Percentiles rank a stretch among this genome's conserved stretches.
These are phyloP conservation scores for Lysandra bellargus DNA, from an alignment of 2,888 invertebrate species.

Conservation along the genomic window DNA sequence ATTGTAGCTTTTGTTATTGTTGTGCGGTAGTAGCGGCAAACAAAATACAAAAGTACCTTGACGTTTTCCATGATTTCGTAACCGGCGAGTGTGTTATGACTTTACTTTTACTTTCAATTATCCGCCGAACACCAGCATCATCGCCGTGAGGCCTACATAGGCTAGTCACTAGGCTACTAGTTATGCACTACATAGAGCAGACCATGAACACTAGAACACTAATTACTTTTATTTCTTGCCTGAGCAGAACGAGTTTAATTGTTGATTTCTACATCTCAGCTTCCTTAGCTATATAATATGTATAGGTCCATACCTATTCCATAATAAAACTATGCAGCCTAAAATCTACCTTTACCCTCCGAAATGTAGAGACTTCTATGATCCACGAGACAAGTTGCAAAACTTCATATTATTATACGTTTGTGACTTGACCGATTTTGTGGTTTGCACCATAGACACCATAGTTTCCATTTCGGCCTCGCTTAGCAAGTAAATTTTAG, in stretches of 20 bases:
- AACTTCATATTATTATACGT: background rate
- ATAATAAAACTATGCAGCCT: background rate
- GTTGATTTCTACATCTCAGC: too few relatives aligned
- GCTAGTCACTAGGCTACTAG: background rate
- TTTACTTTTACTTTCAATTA: constrained; percentile 30
- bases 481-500: background rate
- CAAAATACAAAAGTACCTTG: background rate
- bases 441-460: too few relatives aligned
- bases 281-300: too few relatives aligned
- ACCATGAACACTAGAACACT: background rate
- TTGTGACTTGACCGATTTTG: background rate
- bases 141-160: background rate
- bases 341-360: background rate
- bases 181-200: background rate
- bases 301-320: too few relatives aligned
- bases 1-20: background rate
- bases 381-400: background rate
- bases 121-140: background rate
- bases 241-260: background rate
- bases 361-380: background rate
- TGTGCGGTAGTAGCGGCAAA: background rate
- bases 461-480: background rate
- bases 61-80: constrained; percentile 26
- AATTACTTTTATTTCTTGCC: background rate
- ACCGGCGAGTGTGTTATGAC: constrained; percentile 22